Conservation (phyloP, 2,113 vertebrate species). For the Phrynosoma blainvillii region DNA sequence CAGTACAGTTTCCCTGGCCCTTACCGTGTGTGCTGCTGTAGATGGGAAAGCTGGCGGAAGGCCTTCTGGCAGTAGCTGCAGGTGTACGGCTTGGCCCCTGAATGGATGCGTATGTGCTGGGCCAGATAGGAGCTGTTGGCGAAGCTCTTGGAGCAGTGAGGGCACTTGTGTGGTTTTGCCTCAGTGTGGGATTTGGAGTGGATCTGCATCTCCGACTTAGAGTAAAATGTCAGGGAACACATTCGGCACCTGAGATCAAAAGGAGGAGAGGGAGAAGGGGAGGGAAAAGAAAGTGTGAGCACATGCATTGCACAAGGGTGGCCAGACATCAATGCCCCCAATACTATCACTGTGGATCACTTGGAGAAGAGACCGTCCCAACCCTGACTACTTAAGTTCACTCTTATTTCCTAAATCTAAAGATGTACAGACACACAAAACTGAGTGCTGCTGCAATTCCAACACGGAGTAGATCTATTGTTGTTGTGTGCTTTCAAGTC, state of each 20-base stretch:
- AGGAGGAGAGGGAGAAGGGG: constrained; percentile 53
- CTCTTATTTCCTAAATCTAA: background rate
- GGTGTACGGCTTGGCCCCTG: constrained; percentile 96
- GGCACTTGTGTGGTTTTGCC: constrained; percentile 99
- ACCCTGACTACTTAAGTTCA: background rate
- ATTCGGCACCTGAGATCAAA: constrained; percentile 93
- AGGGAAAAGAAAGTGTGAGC: background rate
- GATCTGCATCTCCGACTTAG: constrained; percentile 99
- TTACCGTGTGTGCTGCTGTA: constrained; percentile 96
- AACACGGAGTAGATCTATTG: too few species aligned
- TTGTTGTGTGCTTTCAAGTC: too few species aligned
- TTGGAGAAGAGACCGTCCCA: constrained; percentile 1
- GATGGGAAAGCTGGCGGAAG: constrained; percentile 95
- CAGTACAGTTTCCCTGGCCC: constrained; percentile 41
- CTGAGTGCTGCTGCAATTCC: background rate
- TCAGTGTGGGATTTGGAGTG: constrained; percentile 97
- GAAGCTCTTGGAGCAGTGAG: constrained; percentile 97
- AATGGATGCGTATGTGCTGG: constrained; percentile 97
- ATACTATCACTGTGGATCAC: background rate
- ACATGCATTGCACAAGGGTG: constrained; percentile 38
- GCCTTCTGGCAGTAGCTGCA: constrained; percentile 95
- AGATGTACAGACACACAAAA: background rate
- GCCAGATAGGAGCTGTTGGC: constrained; percentile 98
- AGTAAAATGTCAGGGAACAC: constrained; percentile 99
- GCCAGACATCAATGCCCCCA: background rate